phyloP scores from a whole-genome alignment of 2,888 invertebrate species.

The Philereme transversata region DNA sequence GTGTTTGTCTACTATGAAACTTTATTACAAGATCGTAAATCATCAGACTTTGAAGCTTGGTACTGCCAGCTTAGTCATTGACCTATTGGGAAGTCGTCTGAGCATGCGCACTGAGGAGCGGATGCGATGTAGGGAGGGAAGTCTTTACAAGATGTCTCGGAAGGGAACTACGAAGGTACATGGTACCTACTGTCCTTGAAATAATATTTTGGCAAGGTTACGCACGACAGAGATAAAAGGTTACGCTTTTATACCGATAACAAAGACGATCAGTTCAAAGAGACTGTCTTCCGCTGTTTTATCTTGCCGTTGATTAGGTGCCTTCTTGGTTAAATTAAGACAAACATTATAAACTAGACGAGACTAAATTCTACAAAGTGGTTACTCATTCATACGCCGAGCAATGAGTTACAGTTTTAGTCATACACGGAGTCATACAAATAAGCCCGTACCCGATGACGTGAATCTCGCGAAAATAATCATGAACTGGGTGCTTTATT shows the following conservation, averaged over 20 bases:
- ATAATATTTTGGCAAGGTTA: constrained; percentile 54
- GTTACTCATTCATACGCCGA: constrained; percentile 61
- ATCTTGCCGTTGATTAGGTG: not conserved
- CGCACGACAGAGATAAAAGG: constrained; percentile 29
- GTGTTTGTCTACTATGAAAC: constrained; percentile 23
- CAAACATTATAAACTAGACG: constrained; percentile 2
- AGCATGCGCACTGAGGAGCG: constrained; percentile 54
- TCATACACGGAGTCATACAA: constrained; percentile 71
- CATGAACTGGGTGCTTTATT: constrained; percentile 57
- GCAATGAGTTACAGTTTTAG: constrained; percentile 66
- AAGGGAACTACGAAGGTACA: constrained; percentile 48
- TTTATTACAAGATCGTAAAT: constrained; percentile 50
- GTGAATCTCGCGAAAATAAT: constrained; percentile 74
- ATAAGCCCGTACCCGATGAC: constrained; percentile 68
- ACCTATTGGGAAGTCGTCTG: constrained; percentile 44
- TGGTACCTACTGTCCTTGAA: constrained; percentile 61
- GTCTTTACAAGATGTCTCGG: constrained; percentile 48
- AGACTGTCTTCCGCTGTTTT: constrained; percentile 6
- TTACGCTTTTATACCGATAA: constrained; percentile 44
- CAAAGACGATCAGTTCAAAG: constrained; percentile 7
- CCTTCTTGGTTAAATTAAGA: not conserved
- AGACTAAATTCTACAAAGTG: constrained; percentile 42
- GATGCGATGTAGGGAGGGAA: constrained; percentile 47
- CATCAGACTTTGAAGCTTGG: constrained; percentile 48
- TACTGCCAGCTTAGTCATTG: constrained; percentile 47